phyloP scores from a whole-genome alignment of 2,888 invertebrate genomes.

The Drosophila aldrichi region DNA sequence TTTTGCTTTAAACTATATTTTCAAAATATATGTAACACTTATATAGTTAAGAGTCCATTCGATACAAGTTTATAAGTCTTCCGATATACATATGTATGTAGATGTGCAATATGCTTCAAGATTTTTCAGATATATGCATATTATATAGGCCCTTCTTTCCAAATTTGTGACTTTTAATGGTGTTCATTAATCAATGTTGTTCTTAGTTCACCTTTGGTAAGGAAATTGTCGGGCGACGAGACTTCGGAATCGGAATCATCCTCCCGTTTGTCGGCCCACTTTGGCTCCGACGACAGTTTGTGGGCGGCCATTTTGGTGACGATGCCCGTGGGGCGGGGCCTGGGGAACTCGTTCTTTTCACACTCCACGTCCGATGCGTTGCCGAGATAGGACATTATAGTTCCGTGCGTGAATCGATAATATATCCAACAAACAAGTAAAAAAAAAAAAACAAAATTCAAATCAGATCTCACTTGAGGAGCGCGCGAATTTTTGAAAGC shows the following conservation, averaged over 20 bases:
- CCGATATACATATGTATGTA: too few relatives aligned
- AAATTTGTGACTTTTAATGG: not conserved
- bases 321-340: slow-evolving; percentile 77
- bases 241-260: slow-evolving; percentile 93
- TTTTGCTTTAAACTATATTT: not conserved
- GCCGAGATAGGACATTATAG: slow-evolving; percentile 83
- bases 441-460: not conserved
- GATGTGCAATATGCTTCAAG: too few relatives aligned
- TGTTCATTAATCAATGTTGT: not conserved
- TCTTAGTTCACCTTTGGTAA: slow-evolving; percentile 88
- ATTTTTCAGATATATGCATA: too few relatives aligned
- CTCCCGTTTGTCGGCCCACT: slow-evolving; percentile 86
- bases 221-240: slow-evolving; percentile 91
- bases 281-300: slow-evolving; percentile 83
- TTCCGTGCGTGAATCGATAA: slow-evolving; percentile 12
- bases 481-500: slow-evolving; percentile 66
- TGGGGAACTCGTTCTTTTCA: slow-evolving; percentile 82
- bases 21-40: not conserved
- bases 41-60: not conserved
- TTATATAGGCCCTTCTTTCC: too few relatives aligned
- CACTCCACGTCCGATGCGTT: slow-evolving; percentile 85
- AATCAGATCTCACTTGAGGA: slow-evolving; percentile 28
- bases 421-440: not conserved
- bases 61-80: too few relatives aligned
- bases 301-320: slow-evolving; percentile 83